These are phyloP conservation scores for Drosophila yakuba DNA, from an alignment of 1,140 invertebrate species.

Conservation along the genomic window DNA sequence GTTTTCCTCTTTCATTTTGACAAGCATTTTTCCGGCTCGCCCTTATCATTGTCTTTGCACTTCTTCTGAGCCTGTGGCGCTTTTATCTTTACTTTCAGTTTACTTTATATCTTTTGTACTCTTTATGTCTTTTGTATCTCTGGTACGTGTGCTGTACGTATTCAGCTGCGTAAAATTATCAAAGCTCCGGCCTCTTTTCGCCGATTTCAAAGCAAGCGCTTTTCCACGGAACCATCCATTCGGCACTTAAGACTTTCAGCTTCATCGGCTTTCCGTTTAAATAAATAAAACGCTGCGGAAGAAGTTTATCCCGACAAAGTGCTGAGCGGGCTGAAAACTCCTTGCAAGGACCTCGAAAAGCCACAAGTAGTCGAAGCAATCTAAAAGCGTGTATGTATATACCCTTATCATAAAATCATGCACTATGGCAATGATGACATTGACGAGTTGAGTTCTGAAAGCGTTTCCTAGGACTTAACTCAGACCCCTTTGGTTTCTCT, in stretches of 20 bases:
- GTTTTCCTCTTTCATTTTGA: conserved; percentile 38
- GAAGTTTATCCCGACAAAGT: conserved; percentile 33
- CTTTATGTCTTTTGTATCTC: conserved; percentile 59
- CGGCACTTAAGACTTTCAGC: conserved; percentile 70
- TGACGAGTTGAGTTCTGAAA: conserved; percentile 56
- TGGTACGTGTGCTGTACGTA: conserved; percentile 49
- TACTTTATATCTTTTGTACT: conserved; percentile 70
- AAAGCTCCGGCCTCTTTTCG: conserved; percentile 38
- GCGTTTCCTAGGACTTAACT: conserved; percentile 11
- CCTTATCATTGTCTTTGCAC: conserved; percentile 70
- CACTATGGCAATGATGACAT: conserved; percentile 55
- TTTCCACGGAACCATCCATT: conserved; percentile 5
- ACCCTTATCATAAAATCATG: conserved; percentile 2
- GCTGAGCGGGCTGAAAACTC: conserved; percentile 41
- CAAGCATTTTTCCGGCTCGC: conserved; percentile 24
- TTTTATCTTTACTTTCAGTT: conserved; percentile 77
- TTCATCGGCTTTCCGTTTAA: conserved; percentile 75
- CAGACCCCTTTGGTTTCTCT: neutral
- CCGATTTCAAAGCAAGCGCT: conserved; percentile 62
- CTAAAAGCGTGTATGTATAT: conserved; percentile 17
- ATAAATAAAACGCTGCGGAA: conserved; percentile 65
- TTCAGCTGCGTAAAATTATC: conserved; percentile 60
- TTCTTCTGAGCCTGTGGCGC: conserved; percentile 57
- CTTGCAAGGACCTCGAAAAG: conserved; percentile 39
- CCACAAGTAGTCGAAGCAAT: conserved; percentile 57